Evolutionary conservation across 2,797 vertebrate species (phyloP).

Genomic region (Dipus sagitta): DNA sequence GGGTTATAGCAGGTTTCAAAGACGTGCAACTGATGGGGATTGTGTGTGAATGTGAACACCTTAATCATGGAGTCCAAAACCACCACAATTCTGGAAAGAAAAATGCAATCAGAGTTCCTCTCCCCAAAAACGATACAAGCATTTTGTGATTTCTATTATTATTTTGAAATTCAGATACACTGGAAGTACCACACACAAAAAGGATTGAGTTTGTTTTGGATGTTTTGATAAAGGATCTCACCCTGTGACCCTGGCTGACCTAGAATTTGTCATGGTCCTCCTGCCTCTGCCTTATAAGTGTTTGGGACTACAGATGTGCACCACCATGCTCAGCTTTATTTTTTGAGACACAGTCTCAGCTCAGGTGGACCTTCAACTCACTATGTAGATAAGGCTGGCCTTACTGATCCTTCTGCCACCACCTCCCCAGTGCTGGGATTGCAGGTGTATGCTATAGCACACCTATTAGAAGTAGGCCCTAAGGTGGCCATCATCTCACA

Average conservation of each 20-base stretch:
- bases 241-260: neutral
- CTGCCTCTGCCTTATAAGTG: neutral
- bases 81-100: constrained; percentile 95
- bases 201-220: neutral
- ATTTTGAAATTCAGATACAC: neutral
- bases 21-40: constrained; percentile 98
- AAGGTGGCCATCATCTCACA: neutral
- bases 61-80: constrained; percentile 99
- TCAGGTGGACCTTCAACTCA: neutral
- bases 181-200: neutral
- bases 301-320: neutral
- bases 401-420: neutral
- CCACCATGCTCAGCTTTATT: neutral
- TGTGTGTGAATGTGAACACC: constrained; percentile 99
- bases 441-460: neutral
- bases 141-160: neutral
- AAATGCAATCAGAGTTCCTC: constrained; percentile 22
- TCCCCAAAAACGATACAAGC: neutral
- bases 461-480: neutral
- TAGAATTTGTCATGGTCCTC: neutral
- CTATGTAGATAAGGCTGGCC: neutral
- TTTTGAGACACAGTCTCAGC: neutral
- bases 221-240: neutral
- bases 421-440: neutral
- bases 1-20: constrained; percentile 99